Evolutionary conservation across 2,113 vertebrate species (phyloP).

Genomic region (Nesogale talazaci): DNA sequence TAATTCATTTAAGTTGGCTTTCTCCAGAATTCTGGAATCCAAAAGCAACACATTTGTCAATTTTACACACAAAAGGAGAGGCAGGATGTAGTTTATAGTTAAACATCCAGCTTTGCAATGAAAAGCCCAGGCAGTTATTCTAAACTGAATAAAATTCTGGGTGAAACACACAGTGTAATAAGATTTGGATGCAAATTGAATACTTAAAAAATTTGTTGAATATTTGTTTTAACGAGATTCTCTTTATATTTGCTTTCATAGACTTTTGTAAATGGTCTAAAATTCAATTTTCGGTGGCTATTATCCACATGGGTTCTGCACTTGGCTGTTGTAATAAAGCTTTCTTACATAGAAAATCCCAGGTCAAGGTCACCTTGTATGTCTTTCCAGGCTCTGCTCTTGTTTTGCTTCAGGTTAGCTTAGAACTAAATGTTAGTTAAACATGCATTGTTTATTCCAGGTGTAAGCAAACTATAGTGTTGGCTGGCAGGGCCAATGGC

Average conservation of each 20-base stretch:
- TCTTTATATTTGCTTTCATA: conserved; percentile 35
- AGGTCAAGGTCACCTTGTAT: background rate
- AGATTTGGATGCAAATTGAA: conserved; percentile 69
- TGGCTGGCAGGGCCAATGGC: background rate
- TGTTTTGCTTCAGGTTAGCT: conserved; percentile 32
- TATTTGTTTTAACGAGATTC: conserved; percentile 65
- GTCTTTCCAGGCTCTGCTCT: background rate
- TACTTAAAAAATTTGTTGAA: conserved; percentile 62
- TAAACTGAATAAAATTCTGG: conserved; percentile 61
- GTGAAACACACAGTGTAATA: conserved; percentile 56
- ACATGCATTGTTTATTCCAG: background rate
- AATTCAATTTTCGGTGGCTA: conserved; percentile 40
- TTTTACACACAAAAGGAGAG: conserved; percentile 82
- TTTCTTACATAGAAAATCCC: background rate
- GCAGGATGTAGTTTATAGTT: conserved; percentile 82
- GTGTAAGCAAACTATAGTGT: background rate
- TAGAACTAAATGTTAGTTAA: conserved; percentile 38
- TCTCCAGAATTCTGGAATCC: conserved; percentile 79
- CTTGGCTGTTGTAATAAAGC: background rate
- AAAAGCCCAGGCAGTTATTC: conserved; percentile 67
- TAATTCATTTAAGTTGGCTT: conserved; percentile 86
- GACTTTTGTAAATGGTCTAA: conserved; percentile 45
- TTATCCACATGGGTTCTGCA: background rate
- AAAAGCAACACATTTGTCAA: conserved; percentile 86
- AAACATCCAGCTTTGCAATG: conserved; percentile 75